Conservation (phyloP, 2,888 invertebrate genomes). For the Chydorus sphaericus region DNA sequence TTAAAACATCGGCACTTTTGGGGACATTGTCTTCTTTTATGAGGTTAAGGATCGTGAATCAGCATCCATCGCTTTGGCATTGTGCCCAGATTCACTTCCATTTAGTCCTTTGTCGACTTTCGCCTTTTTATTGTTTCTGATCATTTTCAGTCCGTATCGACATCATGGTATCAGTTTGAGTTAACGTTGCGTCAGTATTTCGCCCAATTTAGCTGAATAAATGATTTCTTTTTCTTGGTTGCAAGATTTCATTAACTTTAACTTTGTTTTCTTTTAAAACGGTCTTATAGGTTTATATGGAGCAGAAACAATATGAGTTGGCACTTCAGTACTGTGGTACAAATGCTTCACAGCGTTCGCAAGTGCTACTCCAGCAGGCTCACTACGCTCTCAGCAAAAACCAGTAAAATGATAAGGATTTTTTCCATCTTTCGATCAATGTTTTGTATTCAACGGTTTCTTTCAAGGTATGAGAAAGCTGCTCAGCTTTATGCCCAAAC, state of each 20-base stretch:
- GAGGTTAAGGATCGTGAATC: too few relatives aligned
- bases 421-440: background rate
- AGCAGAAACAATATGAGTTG: constrained; percentile 66
- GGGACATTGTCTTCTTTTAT: too few relatives aligned
- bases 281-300: constrained; percentile 49
- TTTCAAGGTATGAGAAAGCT: constrained; percentile 50
- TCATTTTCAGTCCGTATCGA: too few relatives aligned
- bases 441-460: background rate
- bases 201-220: too few relatives aligned
- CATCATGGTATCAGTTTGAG: too few relatives aligned
- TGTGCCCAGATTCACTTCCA: too few relatives aligned
- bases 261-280: background rate
- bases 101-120: too few relatives aligned
- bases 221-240: background rate
- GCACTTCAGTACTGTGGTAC: constrained; percentile 71
- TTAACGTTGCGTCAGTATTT: too few relatives aligned
- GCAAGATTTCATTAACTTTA: constrained; percentile 1
- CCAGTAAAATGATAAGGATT: constrained; percentile 31
- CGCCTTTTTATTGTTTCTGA: too few relatives aligned
- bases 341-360: constrained; percentile 65
- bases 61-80: too few relatives aligned
- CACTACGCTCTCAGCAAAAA: constrained; percentile 64
- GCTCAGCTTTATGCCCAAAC: constrained; percentile 82
- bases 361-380: constrained; percentile 74
- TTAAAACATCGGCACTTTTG: too few relatives aligned